Percentiles rank a stretch among this genome's conserved stretches.
These are phyloP conservation scores for Axinella damicornis DNA, from an alignment of 37 sponge, comb jelly and placozoan species.

Conservation along the genomic window DNA sequence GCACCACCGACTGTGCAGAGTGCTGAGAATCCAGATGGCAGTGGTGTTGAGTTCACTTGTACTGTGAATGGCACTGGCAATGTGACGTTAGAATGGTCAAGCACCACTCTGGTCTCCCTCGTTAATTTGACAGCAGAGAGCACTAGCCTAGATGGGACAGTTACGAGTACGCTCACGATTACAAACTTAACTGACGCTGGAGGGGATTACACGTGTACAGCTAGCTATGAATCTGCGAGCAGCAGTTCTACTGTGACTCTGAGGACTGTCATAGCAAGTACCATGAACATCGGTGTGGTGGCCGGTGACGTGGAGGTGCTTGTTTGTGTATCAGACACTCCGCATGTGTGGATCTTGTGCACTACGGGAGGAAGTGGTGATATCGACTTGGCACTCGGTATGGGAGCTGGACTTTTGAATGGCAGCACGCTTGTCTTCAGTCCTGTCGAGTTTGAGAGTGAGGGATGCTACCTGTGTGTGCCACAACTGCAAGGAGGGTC, in stretches of 20 bases:
- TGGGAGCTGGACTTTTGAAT: too few relatives aligned
- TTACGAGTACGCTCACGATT: not conserved
- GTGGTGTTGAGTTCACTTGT: constrained; percentile 27
- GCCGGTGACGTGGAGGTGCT: too few relatives aligned
- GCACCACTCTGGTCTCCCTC: not conserved
- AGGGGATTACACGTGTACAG: constrained; percentile 52
- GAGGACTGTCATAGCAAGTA: too few relatives aligned
- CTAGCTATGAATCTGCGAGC: constrained; percentile 26
- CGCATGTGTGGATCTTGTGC: too few relatives aligned
- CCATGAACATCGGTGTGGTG: too few relatives aligned
- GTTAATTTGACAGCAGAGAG: constrained; percentile 8
- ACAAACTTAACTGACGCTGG: constrained; percentile 10
- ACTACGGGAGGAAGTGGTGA: too few relatives aligned
- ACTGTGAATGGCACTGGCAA: not conserved
- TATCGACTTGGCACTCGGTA: too few relatives aligned
- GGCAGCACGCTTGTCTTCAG: not conserved
- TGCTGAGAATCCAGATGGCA: not conserved
- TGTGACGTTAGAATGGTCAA: too few relatives aligned
- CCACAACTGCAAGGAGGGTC: too few relatives aligned
- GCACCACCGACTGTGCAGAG: too few relatives aligned
- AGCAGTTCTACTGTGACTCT: too few relatives aligned
- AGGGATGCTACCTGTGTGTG: constrained; percentile 11
- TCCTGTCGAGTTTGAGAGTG: constrained; percentile 9
- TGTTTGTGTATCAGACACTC: too few relatives aligned
- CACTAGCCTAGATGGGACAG: not conserved